phyloP scores from a whole-genome alignment of 2,888 invertebrate genomes.

The Eilema depressum region DNA sequence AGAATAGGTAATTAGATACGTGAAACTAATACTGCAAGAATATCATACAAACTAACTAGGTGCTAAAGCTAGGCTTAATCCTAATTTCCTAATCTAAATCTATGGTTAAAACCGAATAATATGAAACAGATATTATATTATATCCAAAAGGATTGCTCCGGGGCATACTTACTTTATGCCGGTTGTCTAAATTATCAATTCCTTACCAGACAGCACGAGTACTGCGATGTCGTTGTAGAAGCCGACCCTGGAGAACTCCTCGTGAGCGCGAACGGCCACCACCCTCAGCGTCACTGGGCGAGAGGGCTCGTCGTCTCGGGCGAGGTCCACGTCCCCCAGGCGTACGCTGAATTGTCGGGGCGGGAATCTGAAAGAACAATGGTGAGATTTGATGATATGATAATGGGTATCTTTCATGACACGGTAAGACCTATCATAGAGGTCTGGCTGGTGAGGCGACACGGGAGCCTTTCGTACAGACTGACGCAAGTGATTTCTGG shows the following conservation, averaged over 20 bases:
- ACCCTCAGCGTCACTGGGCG: constrained; percentile 93
- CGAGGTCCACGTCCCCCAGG: constrained; percentile 95
- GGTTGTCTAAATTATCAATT: neutral
- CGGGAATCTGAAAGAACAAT: constrained; percentile 89
- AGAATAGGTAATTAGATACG: no score
- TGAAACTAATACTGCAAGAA: no score
- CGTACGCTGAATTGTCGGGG: constrained; percentile 96
- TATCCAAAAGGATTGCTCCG: neutral
- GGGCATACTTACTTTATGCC: neutral
- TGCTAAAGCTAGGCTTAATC: no score
- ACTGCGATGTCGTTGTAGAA: constrained; percentile 98
- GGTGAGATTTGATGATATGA: neutral
- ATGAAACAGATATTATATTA: neutral
- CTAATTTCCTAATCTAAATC: no score
- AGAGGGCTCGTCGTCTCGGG: constrained; percentile 94
- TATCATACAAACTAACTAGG: no score
- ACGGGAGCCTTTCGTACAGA: no score
- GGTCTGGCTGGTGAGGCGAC: no score
- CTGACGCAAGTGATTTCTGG: no score
- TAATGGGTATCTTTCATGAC: no score
- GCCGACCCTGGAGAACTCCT: constrained; percentile 95
- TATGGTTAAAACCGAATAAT: no score
- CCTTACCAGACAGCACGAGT: constrained; percentile 89
- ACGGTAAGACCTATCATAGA: no score
- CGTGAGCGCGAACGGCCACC: constrained; percentile 92